These are phyloP conservation scores for Sebastes diploproa DNA, from an alignment of 2,797 vertebrate species.

Conservation along the genomic window DNA sequence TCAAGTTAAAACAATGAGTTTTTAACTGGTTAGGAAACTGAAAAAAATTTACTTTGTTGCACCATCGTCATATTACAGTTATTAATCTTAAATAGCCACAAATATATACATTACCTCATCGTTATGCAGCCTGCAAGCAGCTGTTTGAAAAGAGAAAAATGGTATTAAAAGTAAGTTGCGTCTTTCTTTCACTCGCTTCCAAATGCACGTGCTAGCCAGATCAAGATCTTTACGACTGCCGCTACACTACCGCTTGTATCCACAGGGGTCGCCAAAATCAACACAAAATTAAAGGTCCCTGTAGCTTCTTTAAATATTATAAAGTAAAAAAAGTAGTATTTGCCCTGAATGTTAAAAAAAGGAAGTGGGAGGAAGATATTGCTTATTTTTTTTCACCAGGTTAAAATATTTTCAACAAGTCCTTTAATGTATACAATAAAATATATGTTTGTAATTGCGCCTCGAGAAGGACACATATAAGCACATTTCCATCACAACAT, in stretches of 20 bases:
- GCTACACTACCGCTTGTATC: background rate
- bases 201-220: too few species aligned
- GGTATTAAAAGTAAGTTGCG: too few species aligned
- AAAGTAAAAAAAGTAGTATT: background rate
- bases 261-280: background rate
- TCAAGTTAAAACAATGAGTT: background rate
- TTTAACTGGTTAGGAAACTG: background rate
- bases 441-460: background rate
- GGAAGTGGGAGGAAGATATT: background rate
- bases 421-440: background rate
- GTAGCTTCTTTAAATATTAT: background rate
- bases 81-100: background rate
- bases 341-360: background rate
- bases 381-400: background rate
- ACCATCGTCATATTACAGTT: background rate
- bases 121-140: background rate
- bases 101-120: background rate
- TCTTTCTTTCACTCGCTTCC: too few species aligned
- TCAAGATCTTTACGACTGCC: too few species aligned
- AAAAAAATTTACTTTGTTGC: background rate
- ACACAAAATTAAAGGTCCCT: background rate
- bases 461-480: background rate
- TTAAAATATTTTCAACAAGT: background rate
- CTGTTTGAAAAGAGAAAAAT: too few species aligned
- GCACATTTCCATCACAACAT: background rate